Conservation (phyloP, 1,140 invertebrate species). For the Zaprionus davidi region DNA sequence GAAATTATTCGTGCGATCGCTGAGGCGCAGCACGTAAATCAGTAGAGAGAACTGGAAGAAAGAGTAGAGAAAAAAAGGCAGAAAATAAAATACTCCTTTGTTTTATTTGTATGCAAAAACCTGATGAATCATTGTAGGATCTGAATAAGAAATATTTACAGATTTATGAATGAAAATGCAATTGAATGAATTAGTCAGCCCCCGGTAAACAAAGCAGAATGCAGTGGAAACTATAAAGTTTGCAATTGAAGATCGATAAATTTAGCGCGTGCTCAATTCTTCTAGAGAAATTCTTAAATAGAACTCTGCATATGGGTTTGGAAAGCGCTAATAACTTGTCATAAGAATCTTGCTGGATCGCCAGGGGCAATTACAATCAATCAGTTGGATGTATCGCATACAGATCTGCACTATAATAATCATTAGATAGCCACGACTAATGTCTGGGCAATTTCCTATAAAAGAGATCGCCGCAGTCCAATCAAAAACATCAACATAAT, state of each 20-base stretch:
- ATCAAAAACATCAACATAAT: constrained; percentile 23
- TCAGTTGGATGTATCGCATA: constrained; percentile 43
- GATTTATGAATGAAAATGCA: constrained; percentile 22
- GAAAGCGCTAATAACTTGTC: constrained; percentile 59
- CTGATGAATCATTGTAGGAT: constrained; percentile 7
- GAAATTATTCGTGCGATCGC: constrained; percentile 18
- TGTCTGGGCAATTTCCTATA: constrained; percentile 36
- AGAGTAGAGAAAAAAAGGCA: neutral
- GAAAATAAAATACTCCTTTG: constrained; percentile 2
- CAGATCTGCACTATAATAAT: constrained; percentile 19
- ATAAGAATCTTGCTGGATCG: constrained; percentile 44
- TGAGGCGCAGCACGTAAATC: constrained; percentile 11
- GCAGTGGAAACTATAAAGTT: neutral
- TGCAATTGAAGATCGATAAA: neutral
- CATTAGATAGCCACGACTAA: constrained; percentile 55
- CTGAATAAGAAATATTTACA: neutral
- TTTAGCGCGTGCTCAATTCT: neutral
- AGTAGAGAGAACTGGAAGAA: neutral
- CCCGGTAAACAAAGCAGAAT: neutral
- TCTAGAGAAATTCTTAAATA: neutral
- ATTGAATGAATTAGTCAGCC: neutral
- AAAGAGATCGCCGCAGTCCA: constrained; percentile 20
- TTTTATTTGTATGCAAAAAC: neutral
- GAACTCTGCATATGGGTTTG: constrained; percentile 4
- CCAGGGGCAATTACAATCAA: constrained; percentile 60